These are phyloP conservation scores for Abramis brama DNA, from an alignment of 2,113 vertebrate species.

Conservation along the genomic window DNA sequence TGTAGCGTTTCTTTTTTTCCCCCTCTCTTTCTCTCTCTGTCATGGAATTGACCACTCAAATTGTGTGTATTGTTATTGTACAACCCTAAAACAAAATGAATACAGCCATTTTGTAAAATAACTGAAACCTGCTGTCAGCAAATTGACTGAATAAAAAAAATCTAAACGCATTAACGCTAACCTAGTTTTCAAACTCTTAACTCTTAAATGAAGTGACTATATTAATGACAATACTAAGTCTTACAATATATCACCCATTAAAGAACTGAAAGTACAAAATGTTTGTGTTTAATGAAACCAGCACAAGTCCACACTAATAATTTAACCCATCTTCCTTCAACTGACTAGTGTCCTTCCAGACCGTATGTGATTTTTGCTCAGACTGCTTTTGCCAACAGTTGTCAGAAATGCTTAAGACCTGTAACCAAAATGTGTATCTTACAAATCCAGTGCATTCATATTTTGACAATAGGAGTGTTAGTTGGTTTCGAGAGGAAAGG, in stretches of 20 bases:
- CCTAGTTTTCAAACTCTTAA: not conserved
- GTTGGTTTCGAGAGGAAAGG: constrained; percentile 57
- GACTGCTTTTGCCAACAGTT: not conserved
- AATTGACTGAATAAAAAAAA: not conserved
- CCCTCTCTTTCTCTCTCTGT: not conserved
- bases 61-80: not conserved
- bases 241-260: not conserved
- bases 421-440: not conserved
- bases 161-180: not conserved
- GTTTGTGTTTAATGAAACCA: not conserved
- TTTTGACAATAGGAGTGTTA: constrained; percentile 31
- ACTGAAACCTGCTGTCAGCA: not conserved
- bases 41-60: not conserved
- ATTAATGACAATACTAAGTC: not conserved
- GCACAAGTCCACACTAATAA: not conserved
- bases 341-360: not conserved
- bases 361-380: not conserved
- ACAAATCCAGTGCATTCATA: not conserved
- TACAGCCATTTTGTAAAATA: not conserved
- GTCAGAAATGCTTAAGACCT: not conserved
- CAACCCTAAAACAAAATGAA: not conserved
- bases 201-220: not conserved
- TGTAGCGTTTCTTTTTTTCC: too few species aligned
- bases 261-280: not conserved
- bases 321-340: not conserved